phyloP scores from a whole-genome alignment of 2,888 invertebrate genomes.

The Volucella inanis region DNA sequence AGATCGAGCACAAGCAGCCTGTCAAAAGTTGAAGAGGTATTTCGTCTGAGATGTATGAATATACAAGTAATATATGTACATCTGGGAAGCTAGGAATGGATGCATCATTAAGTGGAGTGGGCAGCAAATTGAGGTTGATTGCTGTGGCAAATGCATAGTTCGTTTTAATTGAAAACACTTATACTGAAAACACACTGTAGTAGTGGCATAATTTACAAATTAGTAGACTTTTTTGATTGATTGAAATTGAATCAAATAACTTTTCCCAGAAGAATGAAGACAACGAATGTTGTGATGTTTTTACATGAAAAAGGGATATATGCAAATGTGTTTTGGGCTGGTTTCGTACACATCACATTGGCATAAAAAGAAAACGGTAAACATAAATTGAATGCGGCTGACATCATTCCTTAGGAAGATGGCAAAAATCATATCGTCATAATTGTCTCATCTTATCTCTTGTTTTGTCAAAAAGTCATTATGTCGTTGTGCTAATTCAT shows the following conservation, averaged over 20 bases:
- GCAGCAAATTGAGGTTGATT: slow-evolving; percentile 67
- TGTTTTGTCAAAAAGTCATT: too few relatives aligned
- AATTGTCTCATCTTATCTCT: too few relatives aligned
- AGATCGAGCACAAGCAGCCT: slow-evolving; percentile 29
- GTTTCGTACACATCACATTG: too few relatives aligned
- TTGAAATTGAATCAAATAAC: neutral
- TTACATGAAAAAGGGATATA: too few relatives aligned
- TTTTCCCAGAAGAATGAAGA: too few relatives aligned
- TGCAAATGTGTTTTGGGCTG: too few relatives aligned
- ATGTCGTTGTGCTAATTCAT: too few relatives aligned
- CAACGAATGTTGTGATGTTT: neutral
- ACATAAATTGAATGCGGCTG: too few relatives aligned
- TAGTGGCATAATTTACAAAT: slow-evolving; percentile 28
- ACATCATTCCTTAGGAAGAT: too few relatives aligned
- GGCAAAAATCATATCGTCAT: too few relatives aligned
- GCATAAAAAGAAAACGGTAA: too few relatives aligned
- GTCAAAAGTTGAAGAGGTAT: slow-evolving; percentile 65
- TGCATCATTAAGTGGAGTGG: slow-evolving; percentile 37
- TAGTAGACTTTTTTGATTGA: neutral
- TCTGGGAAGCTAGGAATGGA: slow-evolving; percentile 4
- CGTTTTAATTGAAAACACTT: slow-evolving; percentile 61
- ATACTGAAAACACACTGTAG: slow-evolving; percentile 4
- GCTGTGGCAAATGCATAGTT: slow-evolving; percentile 49
- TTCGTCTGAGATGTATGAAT: slow-evolving; percentile 26
- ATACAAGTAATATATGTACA: too few relatives aligned